Base-by-base conservation (phyloP, 2,888 invertebrate species). In the Phrixothrix hirtus region DNA sequence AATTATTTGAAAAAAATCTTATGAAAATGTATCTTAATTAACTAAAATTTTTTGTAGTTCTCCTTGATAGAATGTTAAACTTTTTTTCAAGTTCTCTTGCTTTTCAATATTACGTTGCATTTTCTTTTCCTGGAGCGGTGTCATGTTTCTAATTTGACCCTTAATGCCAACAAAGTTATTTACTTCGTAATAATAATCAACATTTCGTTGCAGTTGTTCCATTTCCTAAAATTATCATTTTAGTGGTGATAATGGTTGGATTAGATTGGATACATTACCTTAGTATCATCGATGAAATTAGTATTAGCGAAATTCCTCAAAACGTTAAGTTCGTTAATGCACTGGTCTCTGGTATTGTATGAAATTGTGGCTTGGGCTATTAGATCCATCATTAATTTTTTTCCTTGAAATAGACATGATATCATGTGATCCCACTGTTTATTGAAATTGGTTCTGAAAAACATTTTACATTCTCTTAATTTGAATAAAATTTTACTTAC, bases 121-220 rank as follows among this genome's bases (percentile, higher is more conserved):
- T 10, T 87, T 88, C 60, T 87, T 87, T 43, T 84, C 84, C 63
- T 90, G 87, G 7, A 90, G 77, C 56, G 89, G 88, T 0, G 83
- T 83, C 65, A 89, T 86, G 27, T 87, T 79, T 9, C 86, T 73
- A 60, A 87, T 87, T 56, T 92, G 91, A 0, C 90, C 89, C 73
- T 94, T 94, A 0, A 89, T 85, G 3, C 88, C 86, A 44, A 94
- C 83, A 73, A 95, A 95, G 67, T 90, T 87, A 64, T 91, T 87
- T 17, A 95, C 77, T 63, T 90, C 90, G 63, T 88, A 78, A 70
- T 93, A 92, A 72, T 93, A 88, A 70, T 94, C 93, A 26, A 95
- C 76, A 52, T 89, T 87, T 0, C 94, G 79, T 66, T 92, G 88
- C 46, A 95, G 82, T 68, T 93, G 93, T 34, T 92, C 84, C 80